Evolutionary conservation across 2,113 vertebrate species (phyloP).

Genomic region (Prinia subflava): DNA sequence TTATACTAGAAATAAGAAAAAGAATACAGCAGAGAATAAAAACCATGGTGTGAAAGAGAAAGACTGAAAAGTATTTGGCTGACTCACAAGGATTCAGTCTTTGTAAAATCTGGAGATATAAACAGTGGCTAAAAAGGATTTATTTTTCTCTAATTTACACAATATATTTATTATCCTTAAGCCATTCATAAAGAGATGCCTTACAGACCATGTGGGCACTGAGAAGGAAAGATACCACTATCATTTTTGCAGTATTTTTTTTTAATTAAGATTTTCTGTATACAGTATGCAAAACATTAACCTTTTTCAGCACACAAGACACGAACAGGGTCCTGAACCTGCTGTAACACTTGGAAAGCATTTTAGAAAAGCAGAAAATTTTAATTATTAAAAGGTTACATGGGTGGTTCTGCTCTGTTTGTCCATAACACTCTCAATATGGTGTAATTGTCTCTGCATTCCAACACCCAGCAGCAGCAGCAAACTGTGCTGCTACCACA

Average conservation of each 20-base stretch:
- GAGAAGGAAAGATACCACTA: background rate
- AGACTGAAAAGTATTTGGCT: background rate
- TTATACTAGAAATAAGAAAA: background rate
- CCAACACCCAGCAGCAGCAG: slow-evolving; percentile 34
- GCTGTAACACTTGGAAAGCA: slow-evolving; percentile 40
- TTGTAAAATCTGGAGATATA: background rate
- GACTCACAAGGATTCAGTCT: background rate
- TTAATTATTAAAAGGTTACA: slow-evolving; percentile 67
- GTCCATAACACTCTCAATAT: slow-evolving; percentile 60
- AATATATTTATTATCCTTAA: background rate
- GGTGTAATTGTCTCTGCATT: slow-evolving; percentile 35
- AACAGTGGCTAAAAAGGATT: background rate
- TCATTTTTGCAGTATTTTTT: background rate
- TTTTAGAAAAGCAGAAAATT: slow-evolving; percentile 63
- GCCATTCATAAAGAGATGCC: background rate
- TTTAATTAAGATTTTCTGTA: slow-evolving; percentile 36
- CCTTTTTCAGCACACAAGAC: slow-evolving; percentile 36
- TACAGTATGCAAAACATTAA: background rate
- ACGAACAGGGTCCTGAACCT: slow-evolving; percentile 33
- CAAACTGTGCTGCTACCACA: slow-evolving; percentile 29
- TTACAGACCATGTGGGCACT: background rate
- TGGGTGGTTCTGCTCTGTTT: slow-evolving; percentile 65
- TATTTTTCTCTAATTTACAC: background rate
- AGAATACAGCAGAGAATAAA: background rate
- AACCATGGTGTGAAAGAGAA: background rate